Percentiles rank a stretch among this genome's conserved stretches.
Conservation (phyloP, 2,888 invertebrate species). For the Eustalomyia histrio region DNA sequence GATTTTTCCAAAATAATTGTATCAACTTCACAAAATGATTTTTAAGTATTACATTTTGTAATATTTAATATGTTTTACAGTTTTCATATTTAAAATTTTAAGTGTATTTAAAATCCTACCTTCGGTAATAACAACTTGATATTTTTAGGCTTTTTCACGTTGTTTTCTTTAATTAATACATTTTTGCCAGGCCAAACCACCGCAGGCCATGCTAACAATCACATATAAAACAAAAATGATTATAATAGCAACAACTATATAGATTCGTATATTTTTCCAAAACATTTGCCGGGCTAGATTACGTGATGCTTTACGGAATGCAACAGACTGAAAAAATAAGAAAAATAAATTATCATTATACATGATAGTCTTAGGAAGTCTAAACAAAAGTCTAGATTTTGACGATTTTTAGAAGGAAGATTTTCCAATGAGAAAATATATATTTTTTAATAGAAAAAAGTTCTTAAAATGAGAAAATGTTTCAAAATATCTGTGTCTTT, state of each 20-base stretch:
- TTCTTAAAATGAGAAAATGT: too few species aligned
- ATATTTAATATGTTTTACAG: not conserved
- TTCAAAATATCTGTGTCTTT: too few species aligned
- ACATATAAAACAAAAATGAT: conserved; percentile 89
- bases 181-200: conserved; percentile 88
- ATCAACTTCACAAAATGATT: too few species aligned
- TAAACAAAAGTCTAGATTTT: too few species aligned
- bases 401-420: too few species aligned
- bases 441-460: too few species aligned
- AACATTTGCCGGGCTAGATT: conserved; percentile 92
- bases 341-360: not conserved
- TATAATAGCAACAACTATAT: conserved; percentile 84
- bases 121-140: conserved; percentile 20
- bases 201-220: conserved; percentile 92
- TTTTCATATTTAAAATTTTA: not conserved
- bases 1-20: too few species aligned
- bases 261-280: conserved; percentile 96
- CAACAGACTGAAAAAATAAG: conserved; percentile 86
- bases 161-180: conserved; percentile 81
- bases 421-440: too few species aligned
- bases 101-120: conserved; percentile 7
- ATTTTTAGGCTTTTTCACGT: not conserved
- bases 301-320: conserved; percentile 91
- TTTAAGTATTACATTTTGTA: too few species aligned
- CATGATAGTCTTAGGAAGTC: too few species aligned